Conservation (phyloP, 2,113 vertebrate genomes). For the Trinectes maculatus region DNA sequence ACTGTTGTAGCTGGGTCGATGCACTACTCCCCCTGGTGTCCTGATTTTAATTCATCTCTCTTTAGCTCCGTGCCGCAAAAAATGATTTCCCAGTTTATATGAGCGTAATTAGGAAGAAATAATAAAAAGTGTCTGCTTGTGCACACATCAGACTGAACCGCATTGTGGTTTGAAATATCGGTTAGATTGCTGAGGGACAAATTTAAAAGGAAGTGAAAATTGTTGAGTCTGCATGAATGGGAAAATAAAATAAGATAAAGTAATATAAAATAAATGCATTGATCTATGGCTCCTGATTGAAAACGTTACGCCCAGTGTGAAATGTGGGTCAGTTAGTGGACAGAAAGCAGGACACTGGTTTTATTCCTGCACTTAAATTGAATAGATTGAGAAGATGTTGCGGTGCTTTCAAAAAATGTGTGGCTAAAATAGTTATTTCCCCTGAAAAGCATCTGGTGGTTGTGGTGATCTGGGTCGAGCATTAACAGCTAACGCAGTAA, state of each 20-base stretch:
- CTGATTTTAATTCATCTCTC: conserved; percentile 39
- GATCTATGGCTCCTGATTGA: neutral
- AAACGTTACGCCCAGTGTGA: neutral
- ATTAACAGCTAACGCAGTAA: no score
- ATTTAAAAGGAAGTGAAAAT: neutral
- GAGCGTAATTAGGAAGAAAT: neutral
- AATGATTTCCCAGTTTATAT: conserved; percentile 14
- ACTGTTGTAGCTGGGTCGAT: conserved; percentile 29
- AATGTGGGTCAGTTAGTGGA: neutral
- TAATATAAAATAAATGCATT: no score
- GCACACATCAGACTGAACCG: neutral
- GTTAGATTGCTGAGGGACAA: conserved; percentile 6
- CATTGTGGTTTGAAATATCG: neutral
- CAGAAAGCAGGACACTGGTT: neutral
- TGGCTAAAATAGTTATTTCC: no score
- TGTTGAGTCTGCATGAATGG: neutral
- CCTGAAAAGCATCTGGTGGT: no score
- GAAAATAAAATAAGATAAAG: no score
- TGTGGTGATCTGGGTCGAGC: no score
- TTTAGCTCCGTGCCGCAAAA: conserved; percentile 9
- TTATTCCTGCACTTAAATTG: neutral
- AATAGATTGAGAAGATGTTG: neutral
- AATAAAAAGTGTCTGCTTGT: neutral
- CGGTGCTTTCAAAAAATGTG: no score
- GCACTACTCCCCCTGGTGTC: conserved; percentile 33